phyloP scores from a whole-genome alignment of 2,113 vertebrate species.

The Pristiophorus japonicus region DNA sequence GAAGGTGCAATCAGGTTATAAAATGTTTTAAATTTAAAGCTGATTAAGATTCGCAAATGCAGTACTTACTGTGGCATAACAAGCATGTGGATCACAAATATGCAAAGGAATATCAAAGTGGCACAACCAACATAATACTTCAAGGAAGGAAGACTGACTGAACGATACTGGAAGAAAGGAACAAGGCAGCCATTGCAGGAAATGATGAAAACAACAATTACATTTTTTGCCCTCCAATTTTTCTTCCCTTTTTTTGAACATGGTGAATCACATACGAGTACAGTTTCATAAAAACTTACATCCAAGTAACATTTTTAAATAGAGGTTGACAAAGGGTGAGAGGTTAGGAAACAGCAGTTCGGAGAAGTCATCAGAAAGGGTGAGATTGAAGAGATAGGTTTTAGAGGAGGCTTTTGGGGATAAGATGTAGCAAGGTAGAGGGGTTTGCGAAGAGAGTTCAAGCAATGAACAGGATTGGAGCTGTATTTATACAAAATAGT shows the following conservation, averaged over 20 bases:
- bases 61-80: constrained; percentile 68
- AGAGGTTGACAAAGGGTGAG: not conserved
- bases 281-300: not conserved
- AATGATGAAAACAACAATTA: not conserved
- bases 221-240: not conserved
- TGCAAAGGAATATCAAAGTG: constrained; percentile 75
- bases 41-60: not conserved
- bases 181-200: not conserved
- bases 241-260: not conserved
- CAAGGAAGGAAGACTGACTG: constrained; percentile 72
- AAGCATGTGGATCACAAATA: constrained; percentile 78
- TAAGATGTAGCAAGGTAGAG: not conserved
- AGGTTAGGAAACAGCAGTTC: not conserved
- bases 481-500: not conserved
- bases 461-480: not conserved
- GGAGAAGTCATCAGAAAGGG: not conserved
- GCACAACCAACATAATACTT: constrained; percentile 80
- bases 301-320: not conserved
- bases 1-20: not conserved
- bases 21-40: not conserved
- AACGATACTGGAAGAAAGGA: constrained; percentile 70
- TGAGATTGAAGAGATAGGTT: not conserved
- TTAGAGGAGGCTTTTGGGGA: not conserved
- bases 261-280: not conserved
- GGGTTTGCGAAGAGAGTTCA: not conserved